Conservation (phyloP, 2,113 vertebrate species). For the Chrysochloris asiatica region DNA sequence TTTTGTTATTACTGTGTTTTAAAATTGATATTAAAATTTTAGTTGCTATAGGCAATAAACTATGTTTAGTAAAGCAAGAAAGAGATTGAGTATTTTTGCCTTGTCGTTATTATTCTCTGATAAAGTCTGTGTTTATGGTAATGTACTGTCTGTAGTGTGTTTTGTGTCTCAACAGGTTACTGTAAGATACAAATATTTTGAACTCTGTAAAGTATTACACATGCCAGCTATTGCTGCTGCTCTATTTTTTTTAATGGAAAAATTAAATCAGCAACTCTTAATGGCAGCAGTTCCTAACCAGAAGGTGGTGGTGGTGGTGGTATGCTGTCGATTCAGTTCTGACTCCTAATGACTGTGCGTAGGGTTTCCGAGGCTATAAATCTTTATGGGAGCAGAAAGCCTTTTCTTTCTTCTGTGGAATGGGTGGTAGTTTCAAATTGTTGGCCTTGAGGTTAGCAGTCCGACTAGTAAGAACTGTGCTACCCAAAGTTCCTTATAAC, state of each 20-base stretch:
- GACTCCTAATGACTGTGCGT: too few species aligned
- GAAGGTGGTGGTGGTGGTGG: too few species aligned
- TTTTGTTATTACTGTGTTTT: background rate
- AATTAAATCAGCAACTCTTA: conserved; percentile 3
- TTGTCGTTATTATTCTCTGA: background rate
- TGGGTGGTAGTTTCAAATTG: too few species aligned
- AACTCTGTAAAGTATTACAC: background rate
- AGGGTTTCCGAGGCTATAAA: too few species aligned
- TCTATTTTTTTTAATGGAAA: background rate
- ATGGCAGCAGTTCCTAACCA: background rate
- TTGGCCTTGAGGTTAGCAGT: too few species aligned
- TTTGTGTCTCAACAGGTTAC: background rate
- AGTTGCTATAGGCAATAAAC: background rate
- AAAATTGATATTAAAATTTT: too few species aligned
- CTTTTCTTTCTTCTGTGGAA: too few species aligned
- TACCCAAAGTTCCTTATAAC: too few species aligned
- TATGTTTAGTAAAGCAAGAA: background rate
- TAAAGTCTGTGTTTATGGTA: background rate
- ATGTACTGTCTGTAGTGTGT: background rate
- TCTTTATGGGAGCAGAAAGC: too few species aligned
- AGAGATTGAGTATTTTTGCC: background rate
- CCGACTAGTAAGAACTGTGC: too few species aligned
- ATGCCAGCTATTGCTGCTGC: background rate
- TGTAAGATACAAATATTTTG: background rate
- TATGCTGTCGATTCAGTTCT: too few species aligned